Evolutionary conservation across 1,140 invertebrate species (phyloP).

Genomic region (Lamellibrachia luymesi): DNA sequence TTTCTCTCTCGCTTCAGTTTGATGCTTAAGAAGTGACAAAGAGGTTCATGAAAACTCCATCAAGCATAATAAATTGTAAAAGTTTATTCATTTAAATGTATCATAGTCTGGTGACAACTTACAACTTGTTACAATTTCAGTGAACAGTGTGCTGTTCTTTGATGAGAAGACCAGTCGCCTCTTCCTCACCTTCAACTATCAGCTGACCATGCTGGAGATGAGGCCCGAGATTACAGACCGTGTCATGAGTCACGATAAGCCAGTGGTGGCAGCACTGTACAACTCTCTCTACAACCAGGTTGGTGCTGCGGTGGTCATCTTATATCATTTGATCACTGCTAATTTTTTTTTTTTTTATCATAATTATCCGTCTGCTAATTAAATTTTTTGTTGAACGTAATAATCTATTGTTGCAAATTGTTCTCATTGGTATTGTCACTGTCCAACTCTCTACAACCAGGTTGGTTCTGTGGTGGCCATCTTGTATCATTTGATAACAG

Average conservation of each 20-base stretch:
- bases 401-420: no score
- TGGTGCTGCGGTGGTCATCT: neutral
- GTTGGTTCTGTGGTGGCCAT: neutral
- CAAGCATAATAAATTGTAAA: no score
- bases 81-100: neutral
- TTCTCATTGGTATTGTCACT: no score
- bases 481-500: neutral
- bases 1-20: no score
- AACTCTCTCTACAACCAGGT: constrained; percentile 55
- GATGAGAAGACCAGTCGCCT: constrained; percentile 47
- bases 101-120: neutral
- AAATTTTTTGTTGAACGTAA: no score
- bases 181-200: constrained; percentile 53
- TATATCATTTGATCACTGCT: neutral
- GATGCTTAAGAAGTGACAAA: no score
- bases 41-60: no score
- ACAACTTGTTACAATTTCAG: constrained; percentile 32
- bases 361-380: no score
- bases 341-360: neutral
- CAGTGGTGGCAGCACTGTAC: constrained; percentile 50
- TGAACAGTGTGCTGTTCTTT: constrained; percentile 45
- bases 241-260: constrained; percentile 53
- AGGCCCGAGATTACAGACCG: constrained; percentile 51
- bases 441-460: neutral
- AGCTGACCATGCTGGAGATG: constrained; percentile 54